Evolutionary conservation across 2,888 invertebrate species (phyloP).

Genomic region (Nysson spinosus): DNA sequence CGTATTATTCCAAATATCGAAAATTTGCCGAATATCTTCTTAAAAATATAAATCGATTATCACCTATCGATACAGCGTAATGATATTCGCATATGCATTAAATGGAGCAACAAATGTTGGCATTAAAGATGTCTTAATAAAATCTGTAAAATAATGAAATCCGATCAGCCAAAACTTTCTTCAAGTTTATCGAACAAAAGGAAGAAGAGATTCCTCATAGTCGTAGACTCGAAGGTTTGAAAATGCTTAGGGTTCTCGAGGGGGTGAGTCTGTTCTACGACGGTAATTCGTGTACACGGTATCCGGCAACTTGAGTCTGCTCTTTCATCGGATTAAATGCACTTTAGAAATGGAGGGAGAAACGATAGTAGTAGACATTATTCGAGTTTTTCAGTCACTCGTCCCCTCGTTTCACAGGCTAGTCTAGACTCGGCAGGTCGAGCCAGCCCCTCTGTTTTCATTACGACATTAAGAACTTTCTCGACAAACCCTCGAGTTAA

Average conservation of each 20-base stretch:
- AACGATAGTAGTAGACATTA: constrained; percentile 43
- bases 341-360: constrained; percentile 30
- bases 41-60: no score
- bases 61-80: no score
- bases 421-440: constrained; percentile 19
- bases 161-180: background rate
- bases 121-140: background rate
- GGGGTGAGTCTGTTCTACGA: background rate
- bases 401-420: constrained; percentile 20
- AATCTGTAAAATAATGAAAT: constrained; percentile 6
- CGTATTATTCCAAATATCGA: no score
- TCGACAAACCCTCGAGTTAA: constrained; percentile 64
- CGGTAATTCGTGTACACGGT: constrained; percentile 19
- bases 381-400: constrained; percentile 50
- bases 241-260: constrained; percentile 3
- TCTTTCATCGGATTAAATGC: constrained; percentile 44
- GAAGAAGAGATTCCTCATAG: background rate
- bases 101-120: background rate
- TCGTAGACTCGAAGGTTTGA: background rate
- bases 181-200: background rate
- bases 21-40: no score
- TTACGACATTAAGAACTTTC: constrained; percentile 66
- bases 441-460: constrained; percentile 60
- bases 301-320: constrained; percentile 6
- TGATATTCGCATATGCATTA: no score